Evolutionary conservation across 2,888 invertebrate genomes (phyloP).

Genomic region (Byasa hedistus): DNA sequence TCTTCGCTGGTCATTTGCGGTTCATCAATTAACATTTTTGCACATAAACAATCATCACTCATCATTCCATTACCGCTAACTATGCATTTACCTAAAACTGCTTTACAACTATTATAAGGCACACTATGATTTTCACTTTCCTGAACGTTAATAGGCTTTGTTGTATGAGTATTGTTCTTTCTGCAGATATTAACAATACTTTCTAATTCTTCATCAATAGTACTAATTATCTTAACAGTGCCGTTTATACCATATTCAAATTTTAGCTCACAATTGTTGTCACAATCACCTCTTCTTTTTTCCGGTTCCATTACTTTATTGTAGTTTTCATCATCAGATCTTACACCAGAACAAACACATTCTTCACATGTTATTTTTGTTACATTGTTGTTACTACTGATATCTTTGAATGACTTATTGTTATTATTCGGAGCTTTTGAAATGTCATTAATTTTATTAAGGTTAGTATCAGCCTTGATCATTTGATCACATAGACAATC

Average conservation of each 20-base stretch:
- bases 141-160: constrained; percentile 14
- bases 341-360: constrained; percentile 46
- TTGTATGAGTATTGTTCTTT: constrained; percentile 14
- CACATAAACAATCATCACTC: constrained; percentile 66
- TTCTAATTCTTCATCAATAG: constrained; percentile 51
- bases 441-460: constrained; percentile 33
- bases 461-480: constrained; percentile 37
- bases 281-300: constrained; percentile 27
- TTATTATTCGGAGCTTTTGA: constrained; percentile 20
- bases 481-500: constrained; percentile 58
- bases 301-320: constrained; percentile 14
- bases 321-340: constrained; percentile 9
- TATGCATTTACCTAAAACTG: constrained; percentile 66
- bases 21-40: constrained; percentile 64
- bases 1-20: constrained; percentile 59
- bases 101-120: constrained; percentile 65
- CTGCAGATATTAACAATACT: constrained; percentile 19
- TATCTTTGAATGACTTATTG: constrained; percentile 1
- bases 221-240: constrained; percentile 60
- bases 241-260: constrained; percentile 57
- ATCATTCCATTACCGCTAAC: constrained; percentile 63
- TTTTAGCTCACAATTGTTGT: constrained; percentile 39
- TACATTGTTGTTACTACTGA: constrained; percentile 4
- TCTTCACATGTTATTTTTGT: constrained; percentile 39
- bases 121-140: constrained; percentile 38